Conservation (phyloP, 2,888 invertebrate species). For the Adineta ricciae region DNA sequence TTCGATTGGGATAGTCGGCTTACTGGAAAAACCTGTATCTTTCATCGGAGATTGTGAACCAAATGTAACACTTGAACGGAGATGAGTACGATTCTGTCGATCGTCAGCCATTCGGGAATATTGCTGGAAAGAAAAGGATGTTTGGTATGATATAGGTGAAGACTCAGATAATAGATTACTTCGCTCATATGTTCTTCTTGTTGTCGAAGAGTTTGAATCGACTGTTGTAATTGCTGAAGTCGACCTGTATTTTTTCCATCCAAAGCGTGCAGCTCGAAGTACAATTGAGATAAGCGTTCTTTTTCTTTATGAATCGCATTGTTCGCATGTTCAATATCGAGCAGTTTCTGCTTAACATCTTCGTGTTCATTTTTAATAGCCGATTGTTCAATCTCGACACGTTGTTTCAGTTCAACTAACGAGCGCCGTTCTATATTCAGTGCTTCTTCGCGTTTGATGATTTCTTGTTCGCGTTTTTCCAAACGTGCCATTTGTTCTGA, state of each 20-base stretch:
- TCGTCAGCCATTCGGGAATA: neutral
- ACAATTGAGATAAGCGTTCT: neutral
- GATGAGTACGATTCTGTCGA: neutral
- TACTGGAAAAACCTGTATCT: constrained; percentile 2
- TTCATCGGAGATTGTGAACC: neutral
- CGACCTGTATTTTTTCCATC: constrained; percentile 13
- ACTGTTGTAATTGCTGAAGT: constrained; percentile 17
- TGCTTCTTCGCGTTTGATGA: neutral
- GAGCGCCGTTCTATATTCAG: neutral
- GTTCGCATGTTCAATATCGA: neutral
- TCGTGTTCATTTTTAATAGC: neutral
- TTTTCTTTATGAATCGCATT: neutral
- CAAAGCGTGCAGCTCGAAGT: neutral
- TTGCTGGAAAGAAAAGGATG: neutral
- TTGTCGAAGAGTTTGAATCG: neutral
- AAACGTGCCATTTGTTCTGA: neutral
- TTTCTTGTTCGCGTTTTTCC: neutral
- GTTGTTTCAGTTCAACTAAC: neutral
- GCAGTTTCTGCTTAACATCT: neutral
- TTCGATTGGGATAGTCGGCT: neutral
- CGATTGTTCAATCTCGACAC: neutral
- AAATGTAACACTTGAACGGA: neutral
- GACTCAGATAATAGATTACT: too few relatives aligned
- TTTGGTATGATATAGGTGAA: too few relatives aligned
- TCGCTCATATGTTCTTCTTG: neutral